Percentiles rank a stretch among this genome's conserved stretches.
These are phyloP conservation scores for Mythimna albipuncta DNA, from an alignment of 2,888 invertebrate species.

Conservation along the genomic window DNA sequence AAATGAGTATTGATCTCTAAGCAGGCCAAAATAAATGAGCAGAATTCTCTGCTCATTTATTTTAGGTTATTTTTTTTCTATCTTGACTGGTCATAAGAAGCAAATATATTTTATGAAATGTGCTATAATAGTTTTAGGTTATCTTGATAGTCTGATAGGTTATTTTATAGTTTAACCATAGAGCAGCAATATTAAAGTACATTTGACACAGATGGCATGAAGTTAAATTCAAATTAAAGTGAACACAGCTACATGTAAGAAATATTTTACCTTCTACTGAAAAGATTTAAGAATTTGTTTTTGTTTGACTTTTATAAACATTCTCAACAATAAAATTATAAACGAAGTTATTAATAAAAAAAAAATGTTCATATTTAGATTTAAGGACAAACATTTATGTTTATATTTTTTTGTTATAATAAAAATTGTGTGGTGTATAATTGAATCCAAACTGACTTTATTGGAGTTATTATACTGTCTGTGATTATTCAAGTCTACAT, in stretches of 20 bases:
- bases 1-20: conserved; percentile 41
- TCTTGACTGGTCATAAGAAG: conserved; percentile 14
- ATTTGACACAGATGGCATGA: background rate
- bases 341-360: background rate
- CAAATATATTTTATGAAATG: conserved; percentile 36
- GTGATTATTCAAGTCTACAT: conserved; percentile 29
- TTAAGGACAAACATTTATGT: background rate
- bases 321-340: too few species aligned
- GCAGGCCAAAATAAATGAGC: background rate
- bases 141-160: conserved; percentile 36
- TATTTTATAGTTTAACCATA: conserved; percentile 23
- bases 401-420: background rate
- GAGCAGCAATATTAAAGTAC: conserved; percentile 30
- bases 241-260: background rate
- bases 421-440: background rate
- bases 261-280: background rate
- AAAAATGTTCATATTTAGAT: background rate
- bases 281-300: conserved; percentile 8
- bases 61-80: conserved; percentile 14
- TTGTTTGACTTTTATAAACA: background rate
- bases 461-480: conserved; percentile 33
- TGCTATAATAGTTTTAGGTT: conserved; percentile 45
- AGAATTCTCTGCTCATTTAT: conserved; percentile 25
- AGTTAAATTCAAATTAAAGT: background rate
- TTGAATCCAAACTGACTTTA: conserved; percentile 22